phyloP scores from a whole-genome alignment of 2,797 vertebrate genomes.

The Apodemus agrarius region DNA sequence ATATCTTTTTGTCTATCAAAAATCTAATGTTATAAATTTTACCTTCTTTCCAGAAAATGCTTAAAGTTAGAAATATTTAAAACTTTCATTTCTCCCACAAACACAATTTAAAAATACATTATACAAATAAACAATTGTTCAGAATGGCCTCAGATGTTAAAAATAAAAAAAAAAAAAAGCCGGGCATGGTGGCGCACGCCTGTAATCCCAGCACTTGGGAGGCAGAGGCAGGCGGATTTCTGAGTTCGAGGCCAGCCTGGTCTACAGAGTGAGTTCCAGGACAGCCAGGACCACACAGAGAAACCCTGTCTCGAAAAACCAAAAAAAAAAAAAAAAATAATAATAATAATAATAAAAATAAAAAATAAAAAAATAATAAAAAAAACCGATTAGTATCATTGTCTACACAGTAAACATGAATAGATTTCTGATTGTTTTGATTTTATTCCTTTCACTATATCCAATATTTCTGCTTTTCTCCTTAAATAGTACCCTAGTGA shows the following conservation, averaged over 20 bases:
- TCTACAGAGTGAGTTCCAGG: too few relatives aligned
- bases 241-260: too few relatives aligned
- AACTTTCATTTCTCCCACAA: neutral
- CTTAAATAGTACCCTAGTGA: neutral
- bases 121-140: neutral
- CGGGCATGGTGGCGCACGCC: too few relatives aligned
- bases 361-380: too few relatives aligned
- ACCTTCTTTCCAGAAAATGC: conserved; percentile 37
- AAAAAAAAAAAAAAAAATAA: too few relatives aligned
- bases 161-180: too few relatives aligned
- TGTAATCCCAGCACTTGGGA: too few relatives aligned
- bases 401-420: neutral
- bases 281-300: too few relatives aligned
- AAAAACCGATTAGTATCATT: conserved; percentile 50
- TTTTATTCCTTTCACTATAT: neutral
- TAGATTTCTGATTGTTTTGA: conserved; percentile 33
- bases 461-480: neutral
- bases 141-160: conserved; percentile 33
- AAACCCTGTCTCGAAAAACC: too few relatives aligned
- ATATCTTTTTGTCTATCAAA: conserved; percentile 51
- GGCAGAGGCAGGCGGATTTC: too few relatives aligned
- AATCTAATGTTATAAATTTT: conserved; percentile 44
- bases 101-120: too few relatives aligned
- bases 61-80: conserved; percentile 29
- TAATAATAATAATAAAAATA: too few relatives aligned